Percentiles rank a stretch among this genome's conserved stretches.
phyloP scores from a whole-genome alignment of 1,140 invertebrate species.

The Anagrus nilaparvatae region DNA sequence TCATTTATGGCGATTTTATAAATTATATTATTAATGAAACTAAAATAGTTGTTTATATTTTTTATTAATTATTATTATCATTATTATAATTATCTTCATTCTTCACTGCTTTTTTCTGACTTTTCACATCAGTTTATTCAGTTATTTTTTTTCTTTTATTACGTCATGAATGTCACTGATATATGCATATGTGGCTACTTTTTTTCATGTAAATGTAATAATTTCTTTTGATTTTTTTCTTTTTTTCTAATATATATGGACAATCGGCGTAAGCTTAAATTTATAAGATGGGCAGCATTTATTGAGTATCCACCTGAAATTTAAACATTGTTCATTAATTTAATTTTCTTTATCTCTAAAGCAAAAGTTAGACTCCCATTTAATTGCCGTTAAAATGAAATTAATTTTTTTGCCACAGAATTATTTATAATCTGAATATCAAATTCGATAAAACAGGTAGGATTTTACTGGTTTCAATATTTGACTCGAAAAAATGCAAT shows the following conservation, averaged over 20 bases:
- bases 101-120: slow-evolving; percentile 16
- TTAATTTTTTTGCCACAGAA: neutral
- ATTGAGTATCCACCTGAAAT: slow-evolving; percentile 34
- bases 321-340: slow-evolving; percentile 8
- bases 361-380: neutral
- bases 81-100: slow-evolving; percentile 21
- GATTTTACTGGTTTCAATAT: no score
- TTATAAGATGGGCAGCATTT: slow-evolving; percentile 40
- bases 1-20: slow-evolving; percentile 22
- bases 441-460: slow-evolving; percentile 2
- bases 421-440: neutral
- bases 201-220: slow-evolving; percentile 35
- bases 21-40: slow-evolving; percentile 15
- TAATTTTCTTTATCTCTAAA: neutral
- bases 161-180: slow-evolving; percentile 31
- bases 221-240: slow-evolving; percentile 34
- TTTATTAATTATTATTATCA: no score
- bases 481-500: no score
- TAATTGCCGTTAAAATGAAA: neutral
- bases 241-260: slow-evolving; percentile 35
- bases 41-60: no score
- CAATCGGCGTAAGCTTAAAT: slow-evolving; percentile 41
- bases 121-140: slow-evolving; percentile 17
- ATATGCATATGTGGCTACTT: slow-evolving; percentile 28
- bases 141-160: slow-evolving; percentile 29